These are phyloP conservation scores for Astropecten irregularis DNA, from an alignment of 53 echinoderm and acorn worm genomes.

Conservation along the genomic window DNA sequence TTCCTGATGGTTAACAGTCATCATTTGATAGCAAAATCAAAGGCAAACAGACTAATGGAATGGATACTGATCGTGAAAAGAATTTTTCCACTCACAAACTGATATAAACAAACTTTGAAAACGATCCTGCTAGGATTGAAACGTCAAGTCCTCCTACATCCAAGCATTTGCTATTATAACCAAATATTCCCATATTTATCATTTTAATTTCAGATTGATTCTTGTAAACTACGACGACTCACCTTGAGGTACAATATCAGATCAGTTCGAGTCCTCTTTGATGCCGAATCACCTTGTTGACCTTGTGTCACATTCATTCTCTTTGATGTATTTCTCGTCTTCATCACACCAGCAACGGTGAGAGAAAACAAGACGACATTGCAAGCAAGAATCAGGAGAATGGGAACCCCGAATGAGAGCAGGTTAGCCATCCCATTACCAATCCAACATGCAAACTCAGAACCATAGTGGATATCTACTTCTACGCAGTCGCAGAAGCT, in stretches of 20 bases:
- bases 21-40: too few species aligned
- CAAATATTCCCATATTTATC: background rate
- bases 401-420: slow-evolving; percentile 62
- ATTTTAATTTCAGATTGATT: background rate
- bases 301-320: slow-evolving; percentile 40
- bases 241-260: slow-evolving; percentile 65
- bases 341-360: slow-evolving; percentile 70
- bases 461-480: slow-evolving; percentile 54
- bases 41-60: too few species aligned
- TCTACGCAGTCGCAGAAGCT: too few species aligned
- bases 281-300: background rate
- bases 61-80: too few species aligned
- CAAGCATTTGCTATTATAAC: too few species aligned
- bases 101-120: too few species aligned
- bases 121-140: too few species aligned
- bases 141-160: too few species aligned
- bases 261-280: background rate
- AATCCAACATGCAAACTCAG: slow-evolving; percentile 58
- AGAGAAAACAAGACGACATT: slow-evolving; percentile 60
- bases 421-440: slow-evolving; percentile 47
- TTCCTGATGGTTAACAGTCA: too few species aligned
- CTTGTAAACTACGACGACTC: background rate
- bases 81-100: too few species aligned
- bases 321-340: too few species aligned
- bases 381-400: slow-evolving; percentile 13